Evolutionary conservation across 1,140 invertebrate genomes (phyloP).

Genomic region (Microplitis mediator): DNA sequence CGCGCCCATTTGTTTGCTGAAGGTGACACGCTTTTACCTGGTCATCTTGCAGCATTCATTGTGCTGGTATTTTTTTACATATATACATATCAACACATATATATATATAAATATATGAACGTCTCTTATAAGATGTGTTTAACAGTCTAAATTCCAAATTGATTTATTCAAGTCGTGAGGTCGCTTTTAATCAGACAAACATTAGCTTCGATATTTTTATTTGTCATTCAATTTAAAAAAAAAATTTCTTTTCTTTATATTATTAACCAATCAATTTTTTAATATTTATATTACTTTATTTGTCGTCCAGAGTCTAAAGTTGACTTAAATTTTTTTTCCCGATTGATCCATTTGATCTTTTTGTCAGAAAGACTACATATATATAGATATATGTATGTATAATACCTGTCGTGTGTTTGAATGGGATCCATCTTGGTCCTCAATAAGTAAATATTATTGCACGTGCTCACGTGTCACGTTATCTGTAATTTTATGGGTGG

Average conservation of each 20-base stretch:
- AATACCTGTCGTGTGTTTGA: conserved; percentile 19
- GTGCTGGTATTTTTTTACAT: background rate
- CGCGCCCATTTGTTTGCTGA: conserved; percentile 44
- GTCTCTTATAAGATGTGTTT: background rate
- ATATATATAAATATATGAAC: background rate
- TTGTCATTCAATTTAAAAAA: conserved; percentile 28
- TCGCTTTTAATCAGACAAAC: conserved; percentile 31
- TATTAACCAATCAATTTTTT: background rate
- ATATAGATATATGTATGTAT: background rate
- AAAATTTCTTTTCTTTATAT: background rate
- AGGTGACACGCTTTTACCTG: conserved; percentile 42
- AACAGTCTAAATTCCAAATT: conserved; percentile 29
- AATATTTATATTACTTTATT: background rate
- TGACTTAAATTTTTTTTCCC: conserved; percentile 4
- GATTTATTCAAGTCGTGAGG: conserved; percentile 40
- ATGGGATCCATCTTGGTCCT: conserved; percentile 15
- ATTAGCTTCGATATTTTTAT: conserved; percentile 13
- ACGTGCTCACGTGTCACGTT: conserved; percentile 50
- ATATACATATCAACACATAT: background rate
- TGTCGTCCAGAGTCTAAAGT: conserved; percentile 21
- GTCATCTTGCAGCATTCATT: conserved; percentile 14
- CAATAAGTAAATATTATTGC: conserved; percentile 54
- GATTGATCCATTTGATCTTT: conserved; percentile 23
- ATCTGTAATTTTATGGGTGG: conserved; percentile 1
- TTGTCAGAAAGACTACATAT: conserved; percentile 4